Evolutionary conservation across 2,888 invertebrate genomes (phyloP).

Genomic region (Julus scandinavius): DNA sequence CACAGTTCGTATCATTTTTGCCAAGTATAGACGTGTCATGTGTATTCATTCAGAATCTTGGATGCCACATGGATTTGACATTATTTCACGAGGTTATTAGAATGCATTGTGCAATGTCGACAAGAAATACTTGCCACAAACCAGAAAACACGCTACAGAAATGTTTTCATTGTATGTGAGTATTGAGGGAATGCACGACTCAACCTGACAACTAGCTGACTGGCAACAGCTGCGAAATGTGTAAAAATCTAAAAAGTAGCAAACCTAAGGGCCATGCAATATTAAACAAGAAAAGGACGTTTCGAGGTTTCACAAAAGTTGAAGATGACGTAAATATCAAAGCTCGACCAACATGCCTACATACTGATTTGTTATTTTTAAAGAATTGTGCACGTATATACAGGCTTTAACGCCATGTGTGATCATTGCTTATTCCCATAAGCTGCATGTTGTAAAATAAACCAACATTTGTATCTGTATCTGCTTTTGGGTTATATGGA

Average conservation of each 20-base stretch:
- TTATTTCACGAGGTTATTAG: background rate
- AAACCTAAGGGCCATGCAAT: background rate
- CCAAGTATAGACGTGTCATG: too few species aligned
- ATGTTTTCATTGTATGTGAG: background rate
- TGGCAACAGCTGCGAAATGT: slow-evolving; percentile 24
- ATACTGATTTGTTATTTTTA: background rate
- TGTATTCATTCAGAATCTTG: background rate
- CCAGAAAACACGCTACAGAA: slow-evolving; percentile 1
- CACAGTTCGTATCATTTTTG: background rate
- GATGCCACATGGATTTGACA: background rate
- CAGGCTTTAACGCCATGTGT: too few species aligned
- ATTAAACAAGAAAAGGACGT: background rate
- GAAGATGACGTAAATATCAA: background rate
- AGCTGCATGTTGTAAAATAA: too few species aligned
- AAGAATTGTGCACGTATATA: background rate
- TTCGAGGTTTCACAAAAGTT: slow-evolving; percentile 10
- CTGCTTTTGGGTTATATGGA: too few species aligned
- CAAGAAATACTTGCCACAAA: background rate
- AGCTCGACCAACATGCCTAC: background rate
- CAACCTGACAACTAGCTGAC: slow-evolving; percentile 3
- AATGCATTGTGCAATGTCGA: background rate
- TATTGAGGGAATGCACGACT: background rate
- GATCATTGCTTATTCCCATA: too few species aligned
- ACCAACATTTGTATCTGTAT: too few species aligned
- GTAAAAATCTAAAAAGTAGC: slow-evolving; percentile 1